Conservation (phyloP, 23 tunicate species). For the Trididemnum nubilum region DNA sequence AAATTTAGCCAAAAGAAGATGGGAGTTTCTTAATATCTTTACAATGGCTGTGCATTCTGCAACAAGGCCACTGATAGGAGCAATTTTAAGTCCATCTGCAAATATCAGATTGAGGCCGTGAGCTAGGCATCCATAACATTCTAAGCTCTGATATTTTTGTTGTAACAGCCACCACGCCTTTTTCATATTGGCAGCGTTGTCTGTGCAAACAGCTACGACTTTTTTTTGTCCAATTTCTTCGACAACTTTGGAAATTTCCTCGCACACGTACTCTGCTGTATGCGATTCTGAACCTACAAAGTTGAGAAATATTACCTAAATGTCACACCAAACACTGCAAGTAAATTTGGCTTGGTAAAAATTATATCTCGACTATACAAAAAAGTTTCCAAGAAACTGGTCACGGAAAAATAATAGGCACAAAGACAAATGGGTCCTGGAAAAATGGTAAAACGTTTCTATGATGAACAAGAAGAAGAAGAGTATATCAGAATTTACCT, state of each 20-base stretch:
- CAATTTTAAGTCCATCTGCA: background rate
- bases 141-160: background rate
- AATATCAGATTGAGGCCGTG: background rate
- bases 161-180: background rate
- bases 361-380: too few relatives aligned
- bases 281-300: background rate
- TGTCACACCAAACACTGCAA: too few relatives aligned
- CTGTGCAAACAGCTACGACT: conserved; percentile 4
- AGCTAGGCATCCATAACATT: background rate
- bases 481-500: too few relatives aligned
- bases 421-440: too few relatives aligned
- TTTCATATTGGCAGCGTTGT: conserved; percentile 3
- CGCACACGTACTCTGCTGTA: background rate
- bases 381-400: too few relatives aligned
- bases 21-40: background rate
- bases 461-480: too few relatives aligned
- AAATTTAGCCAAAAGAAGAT: conserved; percentile 3
- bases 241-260: background rate
- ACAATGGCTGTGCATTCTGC: background rate
- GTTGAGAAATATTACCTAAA: too few relatives aligned
- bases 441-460: too few relatives aligned
- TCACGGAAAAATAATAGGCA: too few relatives aligned
- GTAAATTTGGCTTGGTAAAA: too few relatives aligned
- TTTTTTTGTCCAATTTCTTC: background rate
- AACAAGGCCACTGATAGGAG: background rate